These are phyloP conservation scores for Podiceps cristatus DNA, from an alignment of 2,113 vertebrate genomes.

Conservation along the genomic window DNA sequence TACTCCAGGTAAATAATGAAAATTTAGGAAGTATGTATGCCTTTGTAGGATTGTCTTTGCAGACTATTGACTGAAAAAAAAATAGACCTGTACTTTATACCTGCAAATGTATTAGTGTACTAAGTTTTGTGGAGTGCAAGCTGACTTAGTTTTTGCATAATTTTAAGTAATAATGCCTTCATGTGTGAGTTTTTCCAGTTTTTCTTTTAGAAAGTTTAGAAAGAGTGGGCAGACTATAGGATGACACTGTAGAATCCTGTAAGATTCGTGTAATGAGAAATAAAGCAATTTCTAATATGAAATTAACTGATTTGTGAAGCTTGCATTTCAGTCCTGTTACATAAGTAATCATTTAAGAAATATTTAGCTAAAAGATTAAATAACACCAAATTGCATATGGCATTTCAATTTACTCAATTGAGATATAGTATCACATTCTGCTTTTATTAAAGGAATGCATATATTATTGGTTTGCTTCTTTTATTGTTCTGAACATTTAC, in stretches of 20 bases:
- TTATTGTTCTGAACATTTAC: background rate
- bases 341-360: background rate
- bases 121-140: background rate
- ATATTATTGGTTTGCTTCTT: background rate
- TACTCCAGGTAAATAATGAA: background rate
- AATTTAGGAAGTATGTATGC: background rate
- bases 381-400: slow-evolving; percentile 2
- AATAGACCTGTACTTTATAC: background rate
- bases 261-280: background rate
- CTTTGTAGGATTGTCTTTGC: background rate
- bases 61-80: background rate
- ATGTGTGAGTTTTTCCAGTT: background rate
- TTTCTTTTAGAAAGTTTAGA: background rate
- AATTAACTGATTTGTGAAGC: slow-evolving; percentile 1
- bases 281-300: slow-evolving; percentile 2
- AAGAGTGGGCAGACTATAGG: background rate
- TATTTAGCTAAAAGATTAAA: slow-evolving; percentile 6
- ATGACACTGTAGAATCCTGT: background rate
- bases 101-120: background rate
- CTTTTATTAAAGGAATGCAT: slow-evolving; percentile 1
- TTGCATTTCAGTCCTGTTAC: slow-evolving; percentile 8
- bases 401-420: slow-evolving; percentile 25
- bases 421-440: slow-evolving; percentile 4
- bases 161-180: background rate
- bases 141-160: background rate